Evolutionary conservation across 1,140 invertebrate genomes (phyloP), one percentile per base, ranked within the genome.

Genomic region (Parasteatoda tepidariorum): DNA sequence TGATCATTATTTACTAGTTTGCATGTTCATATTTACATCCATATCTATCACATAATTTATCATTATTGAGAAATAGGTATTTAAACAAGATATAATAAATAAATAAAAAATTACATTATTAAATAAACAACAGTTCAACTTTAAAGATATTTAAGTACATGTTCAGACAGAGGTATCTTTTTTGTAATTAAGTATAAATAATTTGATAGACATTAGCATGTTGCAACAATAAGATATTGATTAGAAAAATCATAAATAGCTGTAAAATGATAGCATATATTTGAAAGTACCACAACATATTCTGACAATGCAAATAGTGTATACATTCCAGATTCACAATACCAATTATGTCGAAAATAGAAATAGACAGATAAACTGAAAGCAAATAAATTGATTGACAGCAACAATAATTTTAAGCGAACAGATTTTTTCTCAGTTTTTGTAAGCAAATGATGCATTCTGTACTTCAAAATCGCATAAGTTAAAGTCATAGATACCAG

Each of bases 211-310:
- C n/a, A n/a, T n/a, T n/a, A n/a, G n/a, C n/a, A n/a, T n/a, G 71
- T 59, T 6, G 30, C 55, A 11, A 81, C 66, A 70, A 68, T 84
- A 11, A 84, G 41, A n/a, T 24, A 70, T 18, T 84, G 57, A 73
- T 71, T 79, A 15, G 74, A 30, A 89, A 98, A 96, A 89, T 98
- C 96, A 90, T 93, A 94, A 78, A 92, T 93, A 13, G 95, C 93
- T 57, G 96, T 97, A 88, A 94, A 93, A 89, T 99, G 97, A 88
- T 95, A 99, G 83, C 92, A 92, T 91, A 99, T 98, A 90, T 99
- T 99, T 67, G 95, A 94, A 41, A 98, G 88, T 5, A 98, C 95
- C 15, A 98, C 94, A 76, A 96, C 90, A 88, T 99, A 99, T 90
- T 99, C 97, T 67, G 93, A 93, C 18, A 97, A 90, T 9, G 97